Evolutionary conservation across 2,113 vertebrate genomes (phyloP).

Genomic region (Gallinago media): DNA sequence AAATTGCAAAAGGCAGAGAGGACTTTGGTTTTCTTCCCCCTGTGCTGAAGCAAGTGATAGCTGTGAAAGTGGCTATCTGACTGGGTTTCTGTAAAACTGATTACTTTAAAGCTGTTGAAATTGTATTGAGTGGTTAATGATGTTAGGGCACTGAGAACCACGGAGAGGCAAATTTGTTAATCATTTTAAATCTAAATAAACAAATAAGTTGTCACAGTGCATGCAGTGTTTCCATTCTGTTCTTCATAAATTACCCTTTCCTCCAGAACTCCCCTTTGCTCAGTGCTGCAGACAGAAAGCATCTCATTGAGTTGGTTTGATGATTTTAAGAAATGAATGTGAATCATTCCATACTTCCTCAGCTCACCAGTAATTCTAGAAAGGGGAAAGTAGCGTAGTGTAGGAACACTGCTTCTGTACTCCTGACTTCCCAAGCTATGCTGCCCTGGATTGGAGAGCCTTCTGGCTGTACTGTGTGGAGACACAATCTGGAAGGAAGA

Average conservation of each 20-base stretch:
- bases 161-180: background rate
- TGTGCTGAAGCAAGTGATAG: background rate
- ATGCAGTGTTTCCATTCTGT: background rate
- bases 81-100: background rate
- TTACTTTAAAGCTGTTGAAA: background rate
- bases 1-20: background rate
- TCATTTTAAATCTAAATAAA: background rate
- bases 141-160: background rate
- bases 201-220: background rate
- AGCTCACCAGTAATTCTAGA: background rate
- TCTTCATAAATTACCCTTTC: background rate
- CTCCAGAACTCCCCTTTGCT: background rate
- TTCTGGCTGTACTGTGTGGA: background rate
- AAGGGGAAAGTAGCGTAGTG: background rate
- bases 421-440: background rate
- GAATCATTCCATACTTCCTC: background rate
- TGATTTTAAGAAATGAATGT: background rate
- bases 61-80: background rate
- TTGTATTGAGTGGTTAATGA: background rate
- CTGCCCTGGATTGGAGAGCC: background rate
- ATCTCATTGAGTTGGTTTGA: background rate
- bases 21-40: background rate
- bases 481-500: background rate
- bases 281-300: background rate
- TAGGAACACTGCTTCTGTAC: background rate